Base-by-base conservation (phyloP, 2,797 vertebrate genomes). In the Melanogrammus aeglefinus region DNA sequence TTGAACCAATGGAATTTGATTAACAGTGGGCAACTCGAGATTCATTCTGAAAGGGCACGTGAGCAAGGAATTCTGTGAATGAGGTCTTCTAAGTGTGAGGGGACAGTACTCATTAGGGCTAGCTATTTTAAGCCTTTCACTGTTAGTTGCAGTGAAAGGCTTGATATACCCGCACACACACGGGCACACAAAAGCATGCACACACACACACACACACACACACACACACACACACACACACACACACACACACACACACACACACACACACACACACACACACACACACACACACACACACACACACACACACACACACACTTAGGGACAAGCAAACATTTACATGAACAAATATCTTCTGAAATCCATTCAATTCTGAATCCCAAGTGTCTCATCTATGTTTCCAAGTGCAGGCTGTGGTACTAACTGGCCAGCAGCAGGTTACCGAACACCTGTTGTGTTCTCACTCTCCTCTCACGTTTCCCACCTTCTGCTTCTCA, bases 41-140 rank as follows among this genome's bases (percentile, higher is more conserved):
- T 13, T 47, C 10, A 16, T 47, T 47, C 57, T 63, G 57, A 0
- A 21, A 24, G 21, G 57, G 21, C n/a, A 63, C 16, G 21, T 6
- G 6, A 63, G 18, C 51, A 57, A n/a, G 57, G 57, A n/a, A 63
- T 63, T n/a, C 4, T 63, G n/a, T 21, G 57, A 63, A 63, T n/a
- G 57, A 63, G n/a, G 57, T 10, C 57, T 8, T 78, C 66, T 77
- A 79, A 87, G 83, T 84, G 85, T 35, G 76, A 84, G 79, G 81
- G 78, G 75, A 80, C 76, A 24, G 76, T 18, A 2, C 81, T 89
- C 86, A 88, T 84, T 81, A 80, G 79, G 86, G 82, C 81, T 82
- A 77, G 24, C 71, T 91, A 90, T 91, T 87, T 90, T 85, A 88
- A 88, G 83, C 16, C 75, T 82, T 79, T 81, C 85, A 78, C 84